Evolutionary conservation across 2,797 vertebrate species (phyloP).

Genomic region (Gambusia yucatana): DNA sequence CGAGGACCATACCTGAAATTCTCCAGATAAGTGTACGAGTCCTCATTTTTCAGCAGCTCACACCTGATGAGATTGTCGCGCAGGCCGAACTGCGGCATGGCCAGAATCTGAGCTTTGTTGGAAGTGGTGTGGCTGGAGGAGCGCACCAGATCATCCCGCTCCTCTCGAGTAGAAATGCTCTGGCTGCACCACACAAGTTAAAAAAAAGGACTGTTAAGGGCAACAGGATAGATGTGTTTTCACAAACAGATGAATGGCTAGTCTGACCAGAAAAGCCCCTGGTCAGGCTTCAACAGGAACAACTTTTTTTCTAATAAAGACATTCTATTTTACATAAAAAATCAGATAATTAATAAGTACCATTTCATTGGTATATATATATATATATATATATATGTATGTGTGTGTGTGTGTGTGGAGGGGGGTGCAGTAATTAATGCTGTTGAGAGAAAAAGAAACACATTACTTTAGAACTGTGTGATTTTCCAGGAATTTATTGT

Average conservation of each 20-base stretch:
- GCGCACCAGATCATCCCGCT: conserved; percentile 83
- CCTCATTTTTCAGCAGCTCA: conserved; percentile 89
- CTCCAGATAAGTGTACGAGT: conserved; percentile 87
- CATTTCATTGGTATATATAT: too few species aligned
- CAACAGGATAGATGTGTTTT: conserved; percentile 26
- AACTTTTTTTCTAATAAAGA: not conserved
- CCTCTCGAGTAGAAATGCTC: conserved; percentile 77
- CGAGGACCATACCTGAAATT: conserved; percentile 84
- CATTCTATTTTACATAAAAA: not conserved
- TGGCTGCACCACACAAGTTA: conserved; percentile 72
- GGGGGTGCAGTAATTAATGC: not conserved
- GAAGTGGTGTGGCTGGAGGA: conserved; percentile 82
- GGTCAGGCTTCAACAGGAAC: not conserved
- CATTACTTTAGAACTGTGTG: conserved; percentile 29
- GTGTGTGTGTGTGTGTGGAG: too few species aligned
- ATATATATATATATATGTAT: too few species aligned
- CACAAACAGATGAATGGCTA: conserved; percentile 6
- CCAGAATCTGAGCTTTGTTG: conserved; percentile 86
- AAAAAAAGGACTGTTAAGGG: not conserved
- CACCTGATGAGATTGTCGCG: conserved; percentile 92
- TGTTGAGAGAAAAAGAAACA: conserved; percentile 35
- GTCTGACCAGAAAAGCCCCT: not conserved
- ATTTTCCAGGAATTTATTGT: conserved; percentile 51
- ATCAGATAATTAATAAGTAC: not conserved
- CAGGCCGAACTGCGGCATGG: conserved; percentile 87